Evolutionary conservation across 2,797 vertebrate genomes (phyloP), one percentile per base, ranked within the genome.

Genomic region (Hipposideros larvatus): DNA sequence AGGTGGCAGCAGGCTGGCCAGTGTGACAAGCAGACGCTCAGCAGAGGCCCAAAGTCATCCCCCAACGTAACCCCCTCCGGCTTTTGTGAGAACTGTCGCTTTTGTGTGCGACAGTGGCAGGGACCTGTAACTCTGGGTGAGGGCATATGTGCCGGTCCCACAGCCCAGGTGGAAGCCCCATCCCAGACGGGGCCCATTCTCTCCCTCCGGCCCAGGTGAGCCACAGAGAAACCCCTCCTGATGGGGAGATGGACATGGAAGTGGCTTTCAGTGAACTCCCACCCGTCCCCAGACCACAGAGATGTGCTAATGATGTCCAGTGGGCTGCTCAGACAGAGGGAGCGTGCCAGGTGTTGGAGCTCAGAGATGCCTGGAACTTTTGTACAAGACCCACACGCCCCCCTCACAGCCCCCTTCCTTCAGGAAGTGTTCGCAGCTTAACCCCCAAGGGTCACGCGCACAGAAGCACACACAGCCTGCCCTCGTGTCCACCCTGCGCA

Each of bases 141-240:
- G 83, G 4, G 86, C 90, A 73, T 28, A 75, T 0, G 0, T 34
- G 70, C 37, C n/a, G 53, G 22, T 11, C 41, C 0, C 0, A 73
- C 55, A 75, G 82, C 75, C 90, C 94, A 66, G 65, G 37, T 13
- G 78, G 94, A 68, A 91, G 73, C 79, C 92, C 87, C 82, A 0
- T 9, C 68, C 59, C 34, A 71, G 74, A 53, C 7, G 57, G 55
- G 89, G 75, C 85, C 78, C 31, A 15, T 24, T 65, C 70, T 86
- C 4, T 61, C 43, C 51, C 66, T 18, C 46, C 14, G 14, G 7
- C 31, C 26, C 51, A 75, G 74, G 77, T 21, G 41, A 95, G 91
- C 73, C 66, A 28, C 53, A 37, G 89, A 83, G 89, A 96, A 96
- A 90, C 74, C 74, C 90, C 86, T 95, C 75, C 95, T 90, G 28